phyloP scores from a whole-genome alignment of 2,113 vertebrate species.

The Panthera uncia region DNA sequence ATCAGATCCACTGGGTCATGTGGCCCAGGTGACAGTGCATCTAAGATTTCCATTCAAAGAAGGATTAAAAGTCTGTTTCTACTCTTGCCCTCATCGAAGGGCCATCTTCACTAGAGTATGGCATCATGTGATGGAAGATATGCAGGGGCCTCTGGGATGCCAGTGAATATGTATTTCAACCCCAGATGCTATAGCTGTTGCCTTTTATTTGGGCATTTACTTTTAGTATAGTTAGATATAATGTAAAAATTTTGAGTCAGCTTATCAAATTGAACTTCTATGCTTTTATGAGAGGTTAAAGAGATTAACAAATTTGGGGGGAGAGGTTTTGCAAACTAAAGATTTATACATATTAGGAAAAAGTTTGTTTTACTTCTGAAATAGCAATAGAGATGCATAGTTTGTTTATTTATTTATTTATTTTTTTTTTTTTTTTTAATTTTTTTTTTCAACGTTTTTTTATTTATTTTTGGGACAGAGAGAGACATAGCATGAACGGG shows the following conservation, averaged over 20 bases:
- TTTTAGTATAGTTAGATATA: neutral
- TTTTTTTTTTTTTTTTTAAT: too few relatives aligned
- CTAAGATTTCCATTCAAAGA: constrained; percentile 20
- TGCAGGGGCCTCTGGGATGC: neutral
- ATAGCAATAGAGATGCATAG: neutral
- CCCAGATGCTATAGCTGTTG: neutral
- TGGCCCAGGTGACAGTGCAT: neutral
- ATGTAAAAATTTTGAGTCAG: neutral
- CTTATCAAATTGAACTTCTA: neutral
- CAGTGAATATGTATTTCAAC: neutral
- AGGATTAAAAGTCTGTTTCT: neutral
- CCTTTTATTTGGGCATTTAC: constrained; percentile 26
- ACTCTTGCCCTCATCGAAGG: neutral
- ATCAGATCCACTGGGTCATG: neutral
- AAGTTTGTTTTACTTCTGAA: constrained; percentile 50
- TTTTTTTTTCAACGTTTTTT: too few relatives aligned
- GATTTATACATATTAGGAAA: neutral
- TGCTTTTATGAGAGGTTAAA: constrained; percentile 29
- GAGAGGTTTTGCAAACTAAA: constrained; percentile 22
- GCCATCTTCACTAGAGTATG: neutral
- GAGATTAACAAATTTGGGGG: neutral
- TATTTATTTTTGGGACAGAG: too few relatives aligned
- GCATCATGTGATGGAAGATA: neutral
- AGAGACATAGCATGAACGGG: too few relatives aligned
- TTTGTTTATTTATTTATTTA: too few relatives aligned